phyloP scores from a whole-genome alignment of 2,888 invertebrate genomes.

The Plebejus anna region DNA sequence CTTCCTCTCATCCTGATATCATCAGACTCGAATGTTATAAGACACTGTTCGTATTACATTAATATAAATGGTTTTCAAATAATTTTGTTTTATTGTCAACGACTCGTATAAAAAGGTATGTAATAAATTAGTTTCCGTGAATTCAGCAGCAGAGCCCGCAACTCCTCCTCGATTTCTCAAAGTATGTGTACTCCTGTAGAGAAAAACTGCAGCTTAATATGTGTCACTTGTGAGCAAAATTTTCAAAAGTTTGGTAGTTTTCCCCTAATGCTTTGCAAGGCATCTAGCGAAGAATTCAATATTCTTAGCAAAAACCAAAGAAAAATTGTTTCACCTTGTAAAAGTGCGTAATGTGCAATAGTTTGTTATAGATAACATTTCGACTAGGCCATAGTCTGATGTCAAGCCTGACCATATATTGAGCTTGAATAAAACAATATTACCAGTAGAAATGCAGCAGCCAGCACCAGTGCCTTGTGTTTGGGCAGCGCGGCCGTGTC shows the following conservation, averaged over 20 bases:
- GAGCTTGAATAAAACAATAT: no score
- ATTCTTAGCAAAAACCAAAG: no score
- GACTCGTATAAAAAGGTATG: neutral
- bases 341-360: no score
- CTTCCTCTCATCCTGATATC: conserved; percentile 30
- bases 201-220: conserved; percentile 37
- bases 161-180: conserved; percentile 63
- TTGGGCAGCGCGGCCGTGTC: conserved; percentile 84
- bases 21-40: conserved; percentile 63
- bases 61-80: conserved; percentile 75
- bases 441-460: conserved; percentile 91
- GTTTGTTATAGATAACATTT: no score
- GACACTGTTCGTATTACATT: conserved; percentile 69
- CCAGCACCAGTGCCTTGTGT: conserved; percentile 89
- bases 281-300: no score
- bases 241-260: no score
- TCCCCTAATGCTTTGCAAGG: no score
- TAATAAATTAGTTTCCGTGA: neutral
- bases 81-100: conserved; percentile 48
- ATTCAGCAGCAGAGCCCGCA: conserved; percentile 39
- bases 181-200: conserved; percentile 84
- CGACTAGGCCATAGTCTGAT: no score
- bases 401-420: no score
- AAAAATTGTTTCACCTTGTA: no score
- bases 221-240: no score